These are phyloP conservation scores for Drosophila rubida DNA, from an alignment of 2,888 invertebrate species.

Conservation along the genomic window DNA sequence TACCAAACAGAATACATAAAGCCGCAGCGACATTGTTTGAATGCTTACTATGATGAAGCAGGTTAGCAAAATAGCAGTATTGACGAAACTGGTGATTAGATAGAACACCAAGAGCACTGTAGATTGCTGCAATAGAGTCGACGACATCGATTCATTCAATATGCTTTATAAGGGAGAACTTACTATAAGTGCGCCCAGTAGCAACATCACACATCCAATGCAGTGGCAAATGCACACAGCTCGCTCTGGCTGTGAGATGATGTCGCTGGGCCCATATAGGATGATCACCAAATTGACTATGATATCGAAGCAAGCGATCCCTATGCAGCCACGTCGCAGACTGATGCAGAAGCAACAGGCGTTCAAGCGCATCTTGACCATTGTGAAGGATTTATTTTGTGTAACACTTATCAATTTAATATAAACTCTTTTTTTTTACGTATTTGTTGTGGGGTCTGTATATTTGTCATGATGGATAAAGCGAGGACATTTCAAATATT, in stretches of 20 bases:
- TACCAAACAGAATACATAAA: not conserved
- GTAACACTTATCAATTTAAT: not conserved
- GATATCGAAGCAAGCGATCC: conserved; percentile 33
- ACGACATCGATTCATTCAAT: not conserved
- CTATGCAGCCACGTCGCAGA: conserved; percentile 39
- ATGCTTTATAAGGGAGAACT: conserved; percentile 36
- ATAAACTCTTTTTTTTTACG: not conserved
- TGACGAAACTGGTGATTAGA: conserved; percentile 57
- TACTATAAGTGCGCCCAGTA: conserved; percentile 55
- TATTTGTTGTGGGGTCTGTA: conserved; percentile 1
- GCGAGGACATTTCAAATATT: conserved; percentile 22
- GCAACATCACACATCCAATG: conserved; percentile 57
- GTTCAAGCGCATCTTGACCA: conserved; percentile 7
- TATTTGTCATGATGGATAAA: conserved; percentile 37
- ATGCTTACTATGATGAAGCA: not conserved
- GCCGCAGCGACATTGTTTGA: fast-evolving
- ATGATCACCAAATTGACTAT: conserved; percentile 16
- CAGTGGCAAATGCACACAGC: conserved; percentile 67
- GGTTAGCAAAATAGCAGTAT: conserved; percentile 18
- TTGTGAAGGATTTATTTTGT: not conserved
- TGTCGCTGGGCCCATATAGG: not conserved
- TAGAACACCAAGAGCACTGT: conserved; percentile 56
- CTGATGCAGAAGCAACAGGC: conserved; percentile 35
- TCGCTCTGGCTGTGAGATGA: conserved; percentile 28
- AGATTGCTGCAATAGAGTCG: conserved; percentile 37